A percentile compares a stretch with the other conserved stretches of the same genome.
Evolutionary conservation across 2,113 vertebrate genomes (phyloP).

Genomic region (Pterocles orientalis): DNA sequence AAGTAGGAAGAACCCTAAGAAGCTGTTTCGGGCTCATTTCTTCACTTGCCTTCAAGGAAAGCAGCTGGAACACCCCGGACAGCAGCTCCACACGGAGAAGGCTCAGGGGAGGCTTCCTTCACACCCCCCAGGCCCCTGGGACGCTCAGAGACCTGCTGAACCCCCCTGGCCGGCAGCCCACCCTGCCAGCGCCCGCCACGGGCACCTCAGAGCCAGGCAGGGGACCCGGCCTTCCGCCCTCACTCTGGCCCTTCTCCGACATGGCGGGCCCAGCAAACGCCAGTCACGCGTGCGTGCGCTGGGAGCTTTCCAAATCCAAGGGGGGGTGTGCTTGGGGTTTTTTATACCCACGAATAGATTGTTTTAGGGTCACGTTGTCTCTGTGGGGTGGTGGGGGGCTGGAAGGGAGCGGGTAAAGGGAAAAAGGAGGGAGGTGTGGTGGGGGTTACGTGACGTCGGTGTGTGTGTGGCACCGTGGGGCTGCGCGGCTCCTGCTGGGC

Average conservation of each 20-base stretch:
- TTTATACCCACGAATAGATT: too few species aligned
- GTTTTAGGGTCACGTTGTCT: too few species aligned
- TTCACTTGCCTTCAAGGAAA: too few species aligned
- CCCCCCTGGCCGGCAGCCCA: rapidly evolving
- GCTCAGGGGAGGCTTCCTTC: too few species aligned
- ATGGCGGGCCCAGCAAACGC: not conserved
- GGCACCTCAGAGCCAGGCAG: rapidly evolving
- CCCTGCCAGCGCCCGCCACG: too few species aligned
- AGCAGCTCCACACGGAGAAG: rapidly evolving
- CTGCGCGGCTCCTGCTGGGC: too few species aligned
- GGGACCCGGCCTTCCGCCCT: not conserved
- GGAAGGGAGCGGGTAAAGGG: too few species aligned
- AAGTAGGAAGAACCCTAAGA: not conserved
- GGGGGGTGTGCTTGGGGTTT: too few species aligned
- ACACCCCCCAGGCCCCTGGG: not conserved
- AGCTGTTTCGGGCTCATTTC: not conserved
- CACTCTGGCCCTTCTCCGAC: not conserved
- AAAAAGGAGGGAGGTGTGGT: too few species aligned
- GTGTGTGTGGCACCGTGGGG: too few species aligned
- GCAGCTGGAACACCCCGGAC: rapidly evolving
- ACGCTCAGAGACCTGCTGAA: rapidly evolving
- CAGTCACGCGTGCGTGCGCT: rapidly evolving
- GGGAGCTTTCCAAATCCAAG: not conserved
- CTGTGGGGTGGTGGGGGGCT: too few species aligned
- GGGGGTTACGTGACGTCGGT: too few species aligned